phyloP scores from a whole-genome alignment of 2,797 vertebrate species.

The Clamator glandarius region DNA sequence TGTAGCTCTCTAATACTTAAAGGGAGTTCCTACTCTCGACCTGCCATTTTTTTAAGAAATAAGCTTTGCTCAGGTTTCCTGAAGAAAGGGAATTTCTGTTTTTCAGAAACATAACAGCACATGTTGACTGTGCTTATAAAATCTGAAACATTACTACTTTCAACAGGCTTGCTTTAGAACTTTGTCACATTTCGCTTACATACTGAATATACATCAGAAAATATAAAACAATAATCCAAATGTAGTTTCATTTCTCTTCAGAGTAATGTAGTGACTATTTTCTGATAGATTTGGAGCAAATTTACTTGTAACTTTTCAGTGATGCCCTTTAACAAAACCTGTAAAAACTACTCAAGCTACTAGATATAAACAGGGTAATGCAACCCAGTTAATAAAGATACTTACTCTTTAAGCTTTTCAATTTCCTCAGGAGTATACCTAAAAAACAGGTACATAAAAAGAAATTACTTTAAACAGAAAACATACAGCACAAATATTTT shows the following conservation, averaged over 20 bases:
- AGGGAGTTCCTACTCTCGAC: background rate
- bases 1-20: background rate
- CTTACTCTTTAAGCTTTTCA: slow-evolving; percentile 95
- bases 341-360: slow-evolving; percentile 7
- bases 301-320: background rate
- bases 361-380: background rate
- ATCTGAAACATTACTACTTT: background rate
- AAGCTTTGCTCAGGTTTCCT: background rate
- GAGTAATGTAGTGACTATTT: background rate
- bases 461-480: slow-evolving; percentile 44
- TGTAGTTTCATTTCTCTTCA: background rate
- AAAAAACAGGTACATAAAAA: slow-evolving; percentile 54
- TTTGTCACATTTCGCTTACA: background rate
- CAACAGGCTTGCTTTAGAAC: background rate
- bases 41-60: background rate
- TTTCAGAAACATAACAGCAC: background rate
- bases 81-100: background rate
- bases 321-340: background rate
- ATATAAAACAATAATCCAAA: background rate
- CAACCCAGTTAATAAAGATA: slow-evolving; percentile 11
- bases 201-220: background rate
- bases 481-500: background rate
- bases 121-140: background rate
- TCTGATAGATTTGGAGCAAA: background rate
- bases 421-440: slow-evolving; percentile 97